Conservation (phyloP, 2,113 vertebrate genomes). For the Poecilia latipinna region DNA sequence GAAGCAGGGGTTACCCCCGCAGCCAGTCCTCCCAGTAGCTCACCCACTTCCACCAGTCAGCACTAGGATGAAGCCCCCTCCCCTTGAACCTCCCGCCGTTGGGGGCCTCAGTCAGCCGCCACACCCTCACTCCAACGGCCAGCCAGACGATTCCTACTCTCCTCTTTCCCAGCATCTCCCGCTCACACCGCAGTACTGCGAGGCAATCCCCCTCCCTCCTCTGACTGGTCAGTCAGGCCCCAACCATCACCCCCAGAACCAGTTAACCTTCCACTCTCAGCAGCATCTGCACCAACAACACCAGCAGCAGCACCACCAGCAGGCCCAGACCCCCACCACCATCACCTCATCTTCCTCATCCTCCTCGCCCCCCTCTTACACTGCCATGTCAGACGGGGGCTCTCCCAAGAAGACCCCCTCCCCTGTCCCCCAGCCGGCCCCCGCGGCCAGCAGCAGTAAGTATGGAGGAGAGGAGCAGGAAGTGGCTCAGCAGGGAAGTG, state of each 20-base stretch:
- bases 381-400: constrained; percentile 87
- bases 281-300: constrained; percentile 65
- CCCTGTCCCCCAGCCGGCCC: constrained; percentile 85
- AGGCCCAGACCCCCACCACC: constrained; percentile 80
- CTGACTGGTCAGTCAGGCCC: constrained; percentile 63
- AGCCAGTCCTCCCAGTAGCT: constrained; percentile 76
- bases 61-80: constrained; percentile 75
- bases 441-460: constrained; percentile 88
- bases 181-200: constrained; percentile 74
- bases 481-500: constrained; percentile 52
- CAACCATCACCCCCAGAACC: constrained; percentile 69
- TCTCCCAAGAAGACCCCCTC: constrained; percentile 86
- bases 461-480: constrained; percentile 78
- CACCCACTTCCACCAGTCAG: constrained; percentile 80
- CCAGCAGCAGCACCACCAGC: constrained; percentile 78
- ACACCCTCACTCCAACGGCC: constrained; percentile 75
- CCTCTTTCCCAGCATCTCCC: constrained; percentile 69
- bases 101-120: constrained; percentile 54
- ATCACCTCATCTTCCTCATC: constrained; percentile 64
- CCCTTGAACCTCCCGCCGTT: constrained; percentile 64
- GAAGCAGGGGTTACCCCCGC: constrained; percentile 74
- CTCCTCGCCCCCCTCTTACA: constrained; percentile 85
- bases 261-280: constrained; percentile 80
- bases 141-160: constrained; percentile 73
- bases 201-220: constrained; percentile 75